phyloP scores from a whole-genome alignment of 2,888 invertebrate genomes.

The Cryptocephalus moraei region DNA sequence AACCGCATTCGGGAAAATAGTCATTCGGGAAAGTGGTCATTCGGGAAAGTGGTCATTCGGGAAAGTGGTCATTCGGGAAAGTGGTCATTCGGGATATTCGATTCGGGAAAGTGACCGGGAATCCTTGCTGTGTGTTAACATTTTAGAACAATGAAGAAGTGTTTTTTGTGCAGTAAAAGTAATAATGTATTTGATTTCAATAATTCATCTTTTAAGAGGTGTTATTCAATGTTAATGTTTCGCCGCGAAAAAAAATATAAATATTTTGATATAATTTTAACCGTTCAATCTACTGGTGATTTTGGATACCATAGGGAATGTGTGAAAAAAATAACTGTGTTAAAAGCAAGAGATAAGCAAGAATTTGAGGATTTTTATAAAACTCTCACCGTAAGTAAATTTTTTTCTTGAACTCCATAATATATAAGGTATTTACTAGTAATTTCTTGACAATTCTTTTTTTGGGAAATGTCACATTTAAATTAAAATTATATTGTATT shows the following conservation, averaged over 20 bases:
- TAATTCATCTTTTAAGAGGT: slow-evolving; percentile 5
- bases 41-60: too few relatives aligned
- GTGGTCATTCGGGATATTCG: too few relatives aligned
- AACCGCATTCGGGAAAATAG: too few relatives aligned
- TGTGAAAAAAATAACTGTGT: slow-evolving; percentile 3
- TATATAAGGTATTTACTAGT: neutral
- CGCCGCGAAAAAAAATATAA: too few relatives aligned
- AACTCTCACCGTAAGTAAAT: slow-evolving; percentile 3
- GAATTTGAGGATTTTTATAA: slow-evolving; percentile 1
- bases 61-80: too few relatives aligned
- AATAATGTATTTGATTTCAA: slow-evolving; percentile 6
- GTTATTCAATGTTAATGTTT: slow-evolving; percentile 2
- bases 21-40: too few relatives aligned
- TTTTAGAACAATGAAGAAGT: slow-evolving; percentile 5
- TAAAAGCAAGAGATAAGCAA: slow-evolving; percentile 2
- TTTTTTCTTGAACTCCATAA: slow-evolving; percentile 1
- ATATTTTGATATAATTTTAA: too few relatives aligned
- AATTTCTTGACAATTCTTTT: too few relatives aligned
- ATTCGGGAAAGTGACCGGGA: too few relatives aligned
- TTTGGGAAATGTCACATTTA: too few relatives aligned
- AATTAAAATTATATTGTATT: neutral
- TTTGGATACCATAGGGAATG: slow-evolving; percentile 4
- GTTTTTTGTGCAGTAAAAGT: slow-evolving; percentile 6
- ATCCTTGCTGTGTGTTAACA: too few relatives aligned
- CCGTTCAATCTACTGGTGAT: slow-evolving; percentile 2